Evolutionary conservation across 2,797 vertebrate species (phyloP).

Genomic region (Otus scops): DNA sequence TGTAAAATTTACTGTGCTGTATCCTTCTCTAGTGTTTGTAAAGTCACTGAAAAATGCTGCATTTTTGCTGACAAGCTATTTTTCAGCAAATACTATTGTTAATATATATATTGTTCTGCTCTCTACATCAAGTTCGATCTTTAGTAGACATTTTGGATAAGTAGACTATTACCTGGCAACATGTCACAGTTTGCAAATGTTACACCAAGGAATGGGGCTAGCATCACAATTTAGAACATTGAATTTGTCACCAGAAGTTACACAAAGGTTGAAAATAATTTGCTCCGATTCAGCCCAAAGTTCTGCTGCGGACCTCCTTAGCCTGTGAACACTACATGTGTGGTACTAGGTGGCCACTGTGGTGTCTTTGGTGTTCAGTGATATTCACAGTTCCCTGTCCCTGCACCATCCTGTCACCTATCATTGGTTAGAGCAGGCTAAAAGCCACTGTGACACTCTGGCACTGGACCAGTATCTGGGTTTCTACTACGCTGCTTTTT

Average conservation of each 20-base stretch:
- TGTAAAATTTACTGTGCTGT: neutral
- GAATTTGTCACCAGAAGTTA: neutral
- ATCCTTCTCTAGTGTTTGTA: neutral
- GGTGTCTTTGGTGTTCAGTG: neutral
- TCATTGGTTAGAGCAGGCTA: neutral
- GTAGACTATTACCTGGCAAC: neutral
- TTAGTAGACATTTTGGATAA: neutral
- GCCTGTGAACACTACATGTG: neutral
- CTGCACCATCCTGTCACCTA: neutral
- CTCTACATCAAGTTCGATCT: neutral
- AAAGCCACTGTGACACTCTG: neutral
- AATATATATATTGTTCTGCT: neutral
- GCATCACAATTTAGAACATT: neutral
- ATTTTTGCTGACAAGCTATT: neutral
- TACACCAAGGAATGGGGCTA: neutral
- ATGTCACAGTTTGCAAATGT: neutral
- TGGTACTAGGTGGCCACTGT: neutral
- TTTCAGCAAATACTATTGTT: neutral
- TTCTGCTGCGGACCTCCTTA: neutral
- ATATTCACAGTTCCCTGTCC: neutral
- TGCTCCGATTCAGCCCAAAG: neutral
- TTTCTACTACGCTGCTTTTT: neutral
- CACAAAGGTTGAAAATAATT: neutral
- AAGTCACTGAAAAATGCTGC: neutral
- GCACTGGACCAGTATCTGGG: neutral